Conservation (phyloP, 2,113 vertebrate species). For the Notechis scutatus region DNA sequence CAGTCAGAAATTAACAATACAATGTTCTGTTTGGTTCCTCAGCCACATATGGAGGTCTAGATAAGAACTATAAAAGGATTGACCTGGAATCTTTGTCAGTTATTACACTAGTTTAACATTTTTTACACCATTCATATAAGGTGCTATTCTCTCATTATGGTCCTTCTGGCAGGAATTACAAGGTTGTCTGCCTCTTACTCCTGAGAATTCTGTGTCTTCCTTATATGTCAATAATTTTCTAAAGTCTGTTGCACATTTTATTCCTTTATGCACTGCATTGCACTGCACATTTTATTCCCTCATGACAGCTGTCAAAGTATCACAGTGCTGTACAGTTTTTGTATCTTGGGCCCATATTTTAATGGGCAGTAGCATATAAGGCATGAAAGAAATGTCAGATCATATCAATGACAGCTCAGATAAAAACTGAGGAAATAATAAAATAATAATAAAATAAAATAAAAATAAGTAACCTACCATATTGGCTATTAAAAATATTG, state of each 20-base stretch:
- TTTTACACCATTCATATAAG: not conserved
- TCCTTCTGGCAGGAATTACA: not conserved
- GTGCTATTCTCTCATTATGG: not conserved
- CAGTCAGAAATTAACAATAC: not conserved
- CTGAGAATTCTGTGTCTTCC: not conserved
- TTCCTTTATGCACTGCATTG: not conserved
- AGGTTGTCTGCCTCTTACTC: not conserved
- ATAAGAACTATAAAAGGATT: not conserved
- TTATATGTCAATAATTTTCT: conserved; percentile 18
- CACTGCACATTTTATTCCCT: not conserved
- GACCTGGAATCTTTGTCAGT: not conserved
- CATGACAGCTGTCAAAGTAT: conserved; percentile 29
- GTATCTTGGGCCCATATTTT: not conserved
- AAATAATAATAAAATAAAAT: not conserved
- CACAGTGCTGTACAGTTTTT: not conserved
- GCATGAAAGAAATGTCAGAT: conserved; percentile 26
- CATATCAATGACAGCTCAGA: conserved; percentile 29
- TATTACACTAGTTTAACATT: conserved; percentile 10
- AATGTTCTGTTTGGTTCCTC: not conserved
- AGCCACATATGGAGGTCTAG: not conserved
- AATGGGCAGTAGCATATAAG: not conserved
- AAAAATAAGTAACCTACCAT: not conserved
- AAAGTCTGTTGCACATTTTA: conserved; percentile 10
- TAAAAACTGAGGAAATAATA: conserved; percentile 9
- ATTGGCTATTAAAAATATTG: not conserved